A percentile compares a stretch with the other conserved stretches of the same genome.
Conservation (phyloP, 2,888 invertebrate genomes). For the Phalera bucephala region DNA sequence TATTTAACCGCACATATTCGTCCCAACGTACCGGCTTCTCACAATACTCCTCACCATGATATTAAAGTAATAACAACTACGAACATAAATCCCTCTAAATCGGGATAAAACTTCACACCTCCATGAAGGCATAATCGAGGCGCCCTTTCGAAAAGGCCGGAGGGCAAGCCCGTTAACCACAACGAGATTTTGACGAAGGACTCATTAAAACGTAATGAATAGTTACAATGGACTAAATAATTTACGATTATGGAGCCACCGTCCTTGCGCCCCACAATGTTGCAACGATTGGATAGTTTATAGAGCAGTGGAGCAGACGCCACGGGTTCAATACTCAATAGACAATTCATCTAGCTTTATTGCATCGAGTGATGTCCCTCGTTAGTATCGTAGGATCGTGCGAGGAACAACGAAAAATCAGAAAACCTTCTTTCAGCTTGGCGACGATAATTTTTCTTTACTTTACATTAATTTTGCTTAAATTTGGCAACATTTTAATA, state of each 20-base stretch:
- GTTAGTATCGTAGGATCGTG: too few relatives aligned
- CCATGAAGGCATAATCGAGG: neutral
- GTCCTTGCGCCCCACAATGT: slow-evolving; percentile 55
- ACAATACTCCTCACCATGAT: neutral
- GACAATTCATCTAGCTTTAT: slow-evolving; percentile 60
- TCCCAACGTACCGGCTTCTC: neutral
- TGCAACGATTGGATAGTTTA: slow-evolving; percentile 56
- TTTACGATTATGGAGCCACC: slow-evolving; percentile 44
- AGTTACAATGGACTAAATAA: slow-evolving; percentile 49
- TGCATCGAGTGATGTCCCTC: slow-evolving; percentile 40
- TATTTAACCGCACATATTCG: too few relatives aligned
- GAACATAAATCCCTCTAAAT: slow-evolving; percentile 2
- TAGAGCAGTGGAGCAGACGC: slow-evolving; percentile 46
- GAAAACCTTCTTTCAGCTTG: too few relatives aligned
- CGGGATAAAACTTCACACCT: neutral
- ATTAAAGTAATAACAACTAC: neutral
- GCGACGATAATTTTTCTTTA: too few relatives aligned
- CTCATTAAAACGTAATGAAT: slow-evolving; percentile 54
- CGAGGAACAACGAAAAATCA: too few relatives aligned
- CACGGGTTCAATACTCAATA: slow-evolving; percentile 53
- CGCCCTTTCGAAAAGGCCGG: slow-evolving; percentile 12
- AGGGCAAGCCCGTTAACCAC: slow-evolving; percentile 32
- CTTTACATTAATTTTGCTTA: too few relatives aligned
- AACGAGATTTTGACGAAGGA: slow-evolving; percentile 30
- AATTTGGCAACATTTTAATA: too few relatives aligned